phyloP scores from a whole-genome alignment of 2,797 vertebrate genomes.

The Sebastiscus albofasciatus region DNA sequence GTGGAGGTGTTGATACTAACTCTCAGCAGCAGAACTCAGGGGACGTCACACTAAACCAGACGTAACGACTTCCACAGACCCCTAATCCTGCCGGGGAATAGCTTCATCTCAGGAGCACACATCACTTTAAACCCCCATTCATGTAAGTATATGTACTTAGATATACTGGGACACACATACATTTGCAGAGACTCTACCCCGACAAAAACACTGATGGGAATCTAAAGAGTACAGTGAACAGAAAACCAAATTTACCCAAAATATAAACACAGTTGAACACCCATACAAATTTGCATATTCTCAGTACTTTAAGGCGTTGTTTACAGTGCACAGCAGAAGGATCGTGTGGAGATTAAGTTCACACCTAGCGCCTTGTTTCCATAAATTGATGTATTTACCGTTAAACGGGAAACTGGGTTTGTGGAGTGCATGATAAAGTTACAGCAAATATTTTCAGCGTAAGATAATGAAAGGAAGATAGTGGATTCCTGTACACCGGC shows the following conservation, averaged over 20 bases:
- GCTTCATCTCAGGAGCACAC: conserved; percentile 31
- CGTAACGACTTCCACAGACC: conserved; percentile 66
- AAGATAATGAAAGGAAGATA: background rate
- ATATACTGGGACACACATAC: background rate
- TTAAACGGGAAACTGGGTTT: background rate
- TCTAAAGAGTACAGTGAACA: background rate
- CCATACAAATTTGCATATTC: background rate
- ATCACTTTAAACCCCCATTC: conserved; percentile 41
- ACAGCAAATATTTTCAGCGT: background rate
- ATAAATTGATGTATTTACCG: background rate
- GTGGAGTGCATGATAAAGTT: background rate
- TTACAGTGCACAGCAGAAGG: background rate
- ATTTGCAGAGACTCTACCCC: background rate
- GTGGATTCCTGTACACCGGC: background rate
- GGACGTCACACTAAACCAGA: conserved; percentile 58
- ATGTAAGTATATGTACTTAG: conserved; percentile 17
- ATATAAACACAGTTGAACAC: background rate
- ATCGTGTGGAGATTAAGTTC: conserved; percentile 1
- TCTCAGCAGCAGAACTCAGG: conserved; percentile 57
- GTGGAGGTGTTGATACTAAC: conserved; percentile 76
- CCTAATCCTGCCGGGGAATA: conserved; percentile 38
- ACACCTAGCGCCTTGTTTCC: background rate
- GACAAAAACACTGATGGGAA: background rate
- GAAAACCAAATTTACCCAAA: background rate
- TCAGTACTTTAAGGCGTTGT: background rate